These are phyloP conservation scores for Lepisosteus oculatus DNA, from an alignment of 2,113 vertebrate genomes.

Conservation along the genomic window DNA sequence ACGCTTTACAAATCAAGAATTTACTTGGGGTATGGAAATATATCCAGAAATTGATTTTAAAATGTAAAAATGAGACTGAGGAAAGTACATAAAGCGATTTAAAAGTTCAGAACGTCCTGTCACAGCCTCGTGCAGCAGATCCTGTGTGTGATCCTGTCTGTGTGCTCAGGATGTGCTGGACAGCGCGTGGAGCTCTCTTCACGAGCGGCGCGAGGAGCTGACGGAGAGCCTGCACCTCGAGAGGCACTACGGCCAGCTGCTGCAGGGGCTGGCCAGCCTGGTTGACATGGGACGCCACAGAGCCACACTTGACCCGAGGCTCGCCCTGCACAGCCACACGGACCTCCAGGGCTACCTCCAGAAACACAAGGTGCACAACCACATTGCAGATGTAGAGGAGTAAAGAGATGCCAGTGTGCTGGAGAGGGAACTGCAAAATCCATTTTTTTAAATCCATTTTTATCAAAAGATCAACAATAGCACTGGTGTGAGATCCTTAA, in stretches of 20 bases:
- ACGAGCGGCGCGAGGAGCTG: constrained; percentile 52
- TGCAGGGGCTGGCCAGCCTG: constrained; percentile 62
- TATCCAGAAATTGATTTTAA: too few relatives aligned
- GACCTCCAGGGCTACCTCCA: constrained; percentile 61
- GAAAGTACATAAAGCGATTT: too few relatives aligned
- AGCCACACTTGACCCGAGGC: constrained; percentile 47
- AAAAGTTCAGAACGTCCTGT: constrained; percentile 16
- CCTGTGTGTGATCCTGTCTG: not conserved
- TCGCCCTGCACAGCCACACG: constrained; percentile 46
- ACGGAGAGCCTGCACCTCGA: constrained; percentile 50
- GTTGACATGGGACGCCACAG: constrained; percentile 56
- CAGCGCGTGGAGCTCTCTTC: constrained; percentile 56
- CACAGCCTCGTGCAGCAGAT: constrained; percentile 15
- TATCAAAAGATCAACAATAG: too few relatives aligned
- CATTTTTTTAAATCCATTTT: too few relatives aligned
- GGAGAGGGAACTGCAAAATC: too few relatives aligned
- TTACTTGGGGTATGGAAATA: too few relatives aligned
- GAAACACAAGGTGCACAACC: constrained; percentile 69
- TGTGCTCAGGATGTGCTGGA: constrained; percentile 65
- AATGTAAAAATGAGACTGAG: too few relatives aligned
- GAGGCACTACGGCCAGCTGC: constrained; percentile 60
- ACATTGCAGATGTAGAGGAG: not conserved
- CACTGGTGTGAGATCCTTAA: too few relatives aligned
- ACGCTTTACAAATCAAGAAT: too few relatives aligned
- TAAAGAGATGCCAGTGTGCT: too few relatives aligned